Evolutionary conservation across 2,888 invertebrate species (phyloP).

Genomic region (Nomada flava): DNA sequence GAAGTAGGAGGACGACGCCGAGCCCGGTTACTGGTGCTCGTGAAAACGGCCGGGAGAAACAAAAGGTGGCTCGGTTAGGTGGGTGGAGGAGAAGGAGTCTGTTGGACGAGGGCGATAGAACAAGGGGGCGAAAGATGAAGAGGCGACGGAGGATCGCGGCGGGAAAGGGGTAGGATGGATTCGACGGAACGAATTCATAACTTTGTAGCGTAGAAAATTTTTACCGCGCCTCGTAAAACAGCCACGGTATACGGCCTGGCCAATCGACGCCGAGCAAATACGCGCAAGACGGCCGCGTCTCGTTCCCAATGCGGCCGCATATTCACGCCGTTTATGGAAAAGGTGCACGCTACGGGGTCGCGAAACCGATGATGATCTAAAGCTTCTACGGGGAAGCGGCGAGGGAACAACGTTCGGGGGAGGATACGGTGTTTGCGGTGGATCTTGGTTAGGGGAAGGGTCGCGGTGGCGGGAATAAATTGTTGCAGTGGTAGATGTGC

Average conservation of each 20-base stretch:
- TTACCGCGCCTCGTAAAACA: constrained; percentile 73
- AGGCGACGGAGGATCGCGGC: constrained; percentile 5
- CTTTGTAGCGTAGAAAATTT: constrained; percentile 74
- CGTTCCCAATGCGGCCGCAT: constrained; percentile 47
- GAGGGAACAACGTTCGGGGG: too few species aligned
- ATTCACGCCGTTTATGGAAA: constrained; percentile 45
- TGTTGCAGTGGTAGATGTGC: too few species aligned
- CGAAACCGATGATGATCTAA: constrained; percentile 52
- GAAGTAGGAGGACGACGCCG: constrained; percentile 16
- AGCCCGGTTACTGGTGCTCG: neutral
- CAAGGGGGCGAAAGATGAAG: constrained; percentile 26
- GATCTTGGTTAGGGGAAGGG: too few species aligned
- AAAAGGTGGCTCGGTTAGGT: constrained; percentile 21
- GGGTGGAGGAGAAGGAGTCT: constrained; percentile 7
- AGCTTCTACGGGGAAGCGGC: neutral
- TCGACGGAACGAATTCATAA: constrained; percentile 73
- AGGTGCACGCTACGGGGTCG: constrained; percentile 43
- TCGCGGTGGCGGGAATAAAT: too few species aligned
- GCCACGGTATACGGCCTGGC: constrained; percentile 54
- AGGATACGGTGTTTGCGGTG: too few species aligned
- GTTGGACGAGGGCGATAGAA: constrained; percentile 18
- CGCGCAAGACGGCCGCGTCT: constrained; percentile 37
- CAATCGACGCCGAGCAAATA: constrained; percentile 67
- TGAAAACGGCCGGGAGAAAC: constrained; percentile 26
- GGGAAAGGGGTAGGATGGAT: constrained; percentile 1